Conservation (phyloP, 2,113 vertebrate genomes). For the Embiotoca jacksoni region DNA sequence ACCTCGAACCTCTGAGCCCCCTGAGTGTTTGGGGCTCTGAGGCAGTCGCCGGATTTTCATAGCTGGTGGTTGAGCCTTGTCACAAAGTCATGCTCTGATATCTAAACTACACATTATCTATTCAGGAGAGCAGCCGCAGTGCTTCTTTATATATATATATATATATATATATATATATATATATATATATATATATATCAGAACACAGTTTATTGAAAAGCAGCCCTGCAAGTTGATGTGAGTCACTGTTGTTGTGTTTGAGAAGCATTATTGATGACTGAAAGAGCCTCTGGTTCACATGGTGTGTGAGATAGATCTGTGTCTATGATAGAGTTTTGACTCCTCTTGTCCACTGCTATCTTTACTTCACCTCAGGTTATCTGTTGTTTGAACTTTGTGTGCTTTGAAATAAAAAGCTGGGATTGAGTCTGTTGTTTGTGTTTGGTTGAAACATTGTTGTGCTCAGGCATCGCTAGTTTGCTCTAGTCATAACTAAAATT, state of each 20-base stretch:
- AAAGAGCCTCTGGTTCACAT: not conserved
- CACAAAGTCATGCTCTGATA: not conserved
- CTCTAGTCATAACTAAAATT: not conserved
- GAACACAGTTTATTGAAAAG: too few relatives aligned
- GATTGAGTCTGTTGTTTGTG: not conserved
- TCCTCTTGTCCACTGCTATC: not conserved
- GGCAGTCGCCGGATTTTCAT: too few relatives aligned
- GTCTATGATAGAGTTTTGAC: not conserved
- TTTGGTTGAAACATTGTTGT: not conserved
- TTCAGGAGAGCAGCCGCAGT: too few relatives aligned
- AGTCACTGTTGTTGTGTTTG: too few relatives aligned
- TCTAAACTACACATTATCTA: not conserved
- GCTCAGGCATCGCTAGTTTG: not conserved
- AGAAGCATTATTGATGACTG: too few relatives aligned
- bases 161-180: too few relatives aligned
- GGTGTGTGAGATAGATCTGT: not conserved
- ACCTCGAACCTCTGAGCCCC: not conserved
- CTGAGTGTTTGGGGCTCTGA: too few relatives aligned
- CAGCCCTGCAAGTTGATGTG: too few relatives aligned
- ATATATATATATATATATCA: too few relatives aligned
- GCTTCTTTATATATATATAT: too few relatives aligned
- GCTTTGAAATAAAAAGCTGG: slow-evolving; percentile 11
- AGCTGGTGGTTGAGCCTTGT: not conserved
- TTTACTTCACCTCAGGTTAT: not conserved
- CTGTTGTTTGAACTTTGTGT: not conserved